Conservation (phyloP, 2,113 vertebrate genomes). For the Mastomys natalensis region DNA sequence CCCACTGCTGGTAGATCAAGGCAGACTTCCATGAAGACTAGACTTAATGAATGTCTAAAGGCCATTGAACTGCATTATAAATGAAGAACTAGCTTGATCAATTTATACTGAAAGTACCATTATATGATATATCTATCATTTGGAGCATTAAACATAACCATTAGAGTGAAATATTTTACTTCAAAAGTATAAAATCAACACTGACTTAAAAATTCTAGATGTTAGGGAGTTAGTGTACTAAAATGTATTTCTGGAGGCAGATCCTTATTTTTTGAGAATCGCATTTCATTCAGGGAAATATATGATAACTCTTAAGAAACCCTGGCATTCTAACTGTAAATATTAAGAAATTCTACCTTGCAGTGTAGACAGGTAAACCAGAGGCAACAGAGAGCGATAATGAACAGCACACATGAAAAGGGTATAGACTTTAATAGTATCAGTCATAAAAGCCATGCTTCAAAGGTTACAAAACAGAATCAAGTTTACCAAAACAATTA, state of each 20-base stretch:
- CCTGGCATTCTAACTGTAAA: slow-evolving; percentile 74
- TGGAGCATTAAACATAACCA: not conserved
- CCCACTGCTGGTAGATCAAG: not conserved
- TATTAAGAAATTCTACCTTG: slow-evolving; percentile 75
- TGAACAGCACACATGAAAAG: slow-evolving; percentile 78
- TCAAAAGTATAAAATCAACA: slow-evolving; percentile 46
- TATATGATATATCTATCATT: slow-evolving; percentile 28
- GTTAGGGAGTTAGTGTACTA: slow-evolving; percentile 60
- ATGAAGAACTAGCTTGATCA: not conserved
- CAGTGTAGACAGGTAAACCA: slow-evolving; percentile 79
- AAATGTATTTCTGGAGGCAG: slow-evolving; percentile 52
- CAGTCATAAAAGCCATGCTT: slow-evolving; percentile 83
- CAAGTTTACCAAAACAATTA: slow-evolving; percentile 83
- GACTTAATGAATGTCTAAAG: not conserved
- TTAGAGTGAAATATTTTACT: slow-evolving; percentile 44
- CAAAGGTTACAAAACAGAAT: slow-evolving; percentile 86
- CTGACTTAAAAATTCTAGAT: slow-evolving; percentile 14
- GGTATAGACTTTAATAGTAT: slow-evolving; percentile 84
- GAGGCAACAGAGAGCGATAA: slow-evolving; percentile 80
- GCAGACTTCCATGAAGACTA: not conserved
- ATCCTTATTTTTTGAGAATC: slow-evolving; percentile 37
- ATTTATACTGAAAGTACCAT: not conserved
- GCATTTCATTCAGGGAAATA: slow-evolving; percentile 77
- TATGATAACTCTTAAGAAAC: slow-evolving; percentile 56
- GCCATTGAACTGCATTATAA: slow-evolving; percentile 9